These are phyloP conservation scores for Melanotaenia pygmaea DNA, from an alignment of 2,797 vertebrate genomes.

Conservation along the genomic window DNA sequence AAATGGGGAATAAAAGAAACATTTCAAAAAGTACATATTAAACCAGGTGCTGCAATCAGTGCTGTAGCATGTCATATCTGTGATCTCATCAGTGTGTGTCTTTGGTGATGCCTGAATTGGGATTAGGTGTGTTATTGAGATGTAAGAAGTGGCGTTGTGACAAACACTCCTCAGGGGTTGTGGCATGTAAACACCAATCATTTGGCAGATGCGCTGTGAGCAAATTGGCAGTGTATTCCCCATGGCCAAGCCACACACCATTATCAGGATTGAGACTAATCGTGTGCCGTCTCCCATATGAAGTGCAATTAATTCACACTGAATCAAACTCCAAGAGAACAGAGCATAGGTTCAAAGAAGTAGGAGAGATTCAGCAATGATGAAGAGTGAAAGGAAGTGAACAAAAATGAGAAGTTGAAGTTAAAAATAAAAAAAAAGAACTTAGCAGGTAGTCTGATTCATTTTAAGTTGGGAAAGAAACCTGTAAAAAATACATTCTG, in stretches of 20 bases:
- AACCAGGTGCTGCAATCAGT: background rate
- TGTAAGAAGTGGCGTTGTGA: slow-evolving; percentile 83
- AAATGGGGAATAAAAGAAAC: slow-evolving; percentile 21
- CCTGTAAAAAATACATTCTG: slow-evolving; percentile 22
- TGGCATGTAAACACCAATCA: slow-evolving; percentile 87
- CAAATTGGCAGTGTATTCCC: slow-evolving; percentile 86
- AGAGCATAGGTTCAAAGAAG: slow-evolving; percentile 42
- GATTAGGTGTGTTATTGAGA: slow-evolving; percentile 81
- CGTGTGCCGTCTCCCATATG: slow-evolving; percentile 85
- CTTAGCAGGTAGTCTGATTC: slow-evolving; percentile 18
- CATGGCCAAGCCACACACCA: slow-evolving; percentile 81
- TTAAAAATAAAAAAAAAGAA: slow-evolving; percentile 4
- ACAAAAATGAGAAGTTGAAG: background rate
- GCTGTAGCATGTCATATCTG: background rate
- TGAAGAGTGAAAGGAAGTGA: background rate
- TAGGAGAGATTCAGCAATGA: slow-evolving; percentile 25
- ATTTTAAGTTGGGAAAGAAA: slow-evolving; percentile 27
- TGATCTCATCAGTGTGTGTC: slow-evolving; percentile 17
- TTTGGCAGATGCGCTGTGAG: slow-evolving; percentile 86
- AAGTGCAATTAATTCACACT: slow-evolving; percentile 88
- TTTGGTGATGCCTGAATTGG: slow-evolving; percentile 46
- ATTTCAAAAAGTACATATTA: background rate
- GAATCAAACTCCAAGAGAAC: slow-evolving; percentile 80
- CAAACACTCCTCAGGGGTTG: slow-evolving; percentile 83
- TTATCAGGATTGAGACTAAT: slow-evolving; percentile 90